These are phyloP conservation scores for Saccostrea cuccullata DNA, from an alignment of 1,140 invertebrate genomes.

Conservation along the genomic window DNA sequence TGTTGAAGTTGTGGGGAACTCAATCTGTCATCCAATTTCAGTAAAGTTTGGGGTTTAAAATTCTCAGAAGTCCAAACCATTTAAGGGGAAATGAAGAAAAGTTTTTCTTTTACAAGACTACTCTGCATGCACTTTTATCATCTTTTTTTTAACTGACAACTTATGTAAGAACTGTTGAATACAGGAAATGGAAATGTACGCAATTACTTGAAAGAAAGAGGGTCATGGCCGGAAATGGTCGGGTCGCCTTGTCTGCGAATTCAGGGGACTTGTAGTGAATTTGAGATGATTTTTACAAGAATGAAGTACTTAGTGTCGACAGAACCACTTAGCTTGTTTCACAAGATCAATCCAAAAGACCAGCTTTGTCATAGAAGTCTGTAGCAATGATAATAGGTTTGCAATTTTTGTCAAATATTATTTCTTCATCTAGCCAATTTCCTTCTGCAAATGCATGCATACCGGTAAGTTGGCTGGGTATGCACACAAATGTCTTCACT, in stretches of 20 bases:
- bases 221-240: constrained; percentile 20
- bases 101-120: background rate
- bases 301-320: constrained; percentile 27
- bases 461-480: background rate
- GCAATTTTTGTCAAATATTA: background rate
- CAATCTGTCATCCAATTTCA: background rate
- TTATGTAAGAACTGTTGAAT: constrained; percentile 14
- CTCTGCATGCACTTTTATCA: constrained; percentile 16
- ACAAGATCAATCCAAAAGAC: constrained; percentile 12
- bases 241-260: constrained; percentile 19
- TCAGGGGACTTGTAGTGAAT: constrained; percentile 27
- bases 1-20: too few relatives aligned
- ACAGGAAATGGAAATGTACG: constrained; percentile 35
- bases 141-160: background rate
- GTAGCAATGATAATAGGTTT: background rate
- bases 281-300: constrained; percentile 36
- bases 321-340: constrained; percentile 6
- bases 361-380: constrained; percentile 10
- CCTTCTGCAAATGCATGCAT: constrained; percentile 8
- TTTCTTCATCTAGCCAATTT: background rate
- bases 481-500: background rate
- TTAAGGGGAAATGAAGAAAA: too few relatives aligned
- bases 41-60: background rate
- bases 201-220: constrained; percentile 33
- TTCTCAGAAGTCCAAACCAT: too few relatives aligned